Conservation (phyloP, 1,140 invertebrate genomes). For the Atopsyche davidsoni region DNA sequence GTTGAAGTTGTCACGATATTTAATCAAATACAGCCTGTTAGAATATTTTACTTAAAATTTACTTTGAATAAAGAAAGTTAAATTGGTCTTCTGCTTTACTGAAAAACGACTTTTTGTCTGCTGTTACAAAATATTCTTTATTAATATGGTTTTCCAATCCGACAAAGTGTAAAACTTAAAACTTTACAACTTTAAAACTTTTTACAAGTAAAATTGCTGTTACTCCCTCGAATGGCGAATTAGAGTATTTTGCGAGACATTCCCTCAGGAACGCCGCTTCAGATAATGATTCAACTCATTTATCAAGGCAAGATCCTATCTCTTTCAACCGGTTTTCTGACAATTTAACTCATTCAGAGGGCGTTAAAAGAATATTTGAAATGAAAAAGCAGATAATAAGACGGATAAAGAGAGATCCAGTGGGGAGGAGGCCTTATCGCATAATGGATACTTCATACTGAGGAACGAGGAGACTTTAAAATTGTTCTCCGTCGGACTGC, state of each 20-base stretch:
- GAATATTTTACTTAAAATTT: too few species aligned
- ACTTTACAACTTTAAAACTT: too few species aligned
- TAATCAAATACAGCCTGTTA: too few species aligned
- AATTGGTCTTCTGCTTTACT: too few species aligned
- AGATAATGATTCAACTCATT: constrained; percentile 27
- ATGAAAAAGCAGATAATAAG: constrained; percentile 30
- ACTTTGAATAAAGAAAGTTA: too few species aligned
- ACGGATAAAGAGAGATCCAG: constrained; percentile 20
- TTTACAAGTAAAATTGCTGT: too few species aligned
- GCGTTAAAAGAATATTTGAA: constrained; percentile 31
- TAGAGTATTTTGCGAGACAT: constrained; percentile 19
- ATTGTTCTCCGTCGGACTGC: too few species aligned
- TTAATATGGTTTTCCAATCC: too few species aligned
- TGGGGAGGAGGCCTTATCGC: constrained; percentile 19
- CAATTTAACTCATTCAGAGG: constrained; percentile 31
- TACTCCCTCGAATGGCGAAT: neutral
- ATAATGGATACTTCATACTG: constrained; percentile 27
- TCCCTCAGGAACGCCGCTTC: constrained; percentile 15
- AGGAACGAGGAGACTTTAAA: neutral
- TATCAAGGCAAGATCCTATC: constrained; percentile 29
- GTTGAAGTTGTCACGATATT: too few species aligned
- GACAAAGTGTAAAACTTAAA: too few species aligned
- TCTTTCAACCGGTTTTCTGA: constrained; percentile 29
- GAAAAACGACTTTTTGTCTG: too few species aligned
- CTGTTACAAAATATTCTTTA: too few species aligned